Evolutionary conservation across 2,888 invertebrate species (phyloP), one percentile per base, ranked within the genome.

Genomic region (Nomada ferruginata): DNA sequence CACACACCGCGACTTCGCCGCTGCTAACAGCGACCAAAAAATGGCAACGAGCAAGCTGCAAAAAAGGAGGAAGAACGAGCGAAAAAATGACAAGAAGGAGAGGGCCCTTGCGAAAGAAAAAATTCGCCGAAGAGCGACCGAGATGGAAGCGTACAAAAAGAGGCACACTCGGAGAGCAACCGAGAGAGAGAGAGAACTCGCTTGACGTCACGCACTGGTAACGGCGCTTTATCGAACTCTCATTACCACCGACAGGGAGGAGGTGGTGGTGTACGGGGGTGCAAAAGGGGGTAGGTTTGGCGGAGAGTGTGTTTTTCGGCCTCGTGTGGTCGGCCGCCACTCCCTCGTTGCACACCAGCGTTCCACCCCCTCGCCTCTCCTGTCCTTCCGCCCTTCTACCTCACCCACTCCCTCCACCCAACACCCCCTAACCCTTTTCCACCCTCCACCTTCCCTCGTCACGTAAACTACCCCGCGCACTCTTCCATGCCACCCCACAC

Each of bases 151-250:
- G 63, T 36, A 57, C 9, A 26, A 52, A 47, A 63, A 66, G 55
- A 57, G 57, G 18, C 26, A 66, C 29, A 36, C 23, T 18, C 53
- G 55, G 26, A 68, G 23, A 18, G 23, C 15, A 11, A 29, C 10
- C 29, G 36, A 26, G 47, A 23, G 61, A 60, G n/a, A 76, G 79
- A 84, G 83, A 86, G 66, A 84, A 71, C 64, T 75, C 89, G 91
- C 89, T 91, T 90, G 91, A 91, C 91, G 92, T 91, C 91, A 92
- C 91, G 92, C 92, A 91, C 91, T 92, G 90, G 92, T 93, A 93
- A 93, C 92, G 88, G 91, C 90, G 92, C 92, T 93, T 93, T 93
- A 93, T 93, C 92, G 93, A 93, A 93, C 93, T 93, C 93, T 93
- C 93, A 93, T 93, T 93, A 93, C 92, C 90, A 89, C 89, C 89